Evolutionary conservation across 2,113 vertebrate species (phyloP), one percentile per base, ranked within the genome.

Genomic region (Pseudolaguvia tuberculata): DNA sequence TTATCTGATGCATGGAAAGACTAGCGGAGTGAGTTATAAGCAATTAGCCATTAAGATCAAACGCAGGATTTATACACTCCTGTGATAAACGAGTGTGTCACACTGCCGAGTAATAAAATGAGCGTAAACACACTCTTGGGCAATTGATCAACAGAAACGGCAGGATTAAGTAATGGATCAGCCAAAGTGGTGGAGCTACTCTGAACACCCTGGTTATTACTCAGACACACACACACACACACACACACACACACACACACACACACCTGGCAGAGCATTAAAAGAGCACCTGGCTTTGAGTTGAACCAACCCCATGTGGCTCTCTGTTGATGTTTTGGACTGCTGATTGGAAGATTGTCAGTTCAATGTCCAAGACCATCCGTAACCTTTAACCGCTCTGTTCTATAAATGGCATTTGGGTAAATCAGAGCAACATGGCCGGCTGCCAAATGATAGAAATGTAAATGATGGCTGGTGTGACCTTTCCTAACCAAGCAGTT

Each of bases 81-180:
- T 20, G 25, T 61, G 66, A 56, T 75, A 35, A 66, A 61, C 25
- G 55, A 14, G 17, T 45, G 7, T 45, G 51, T 17, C 31, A 50
- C 9, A n/a, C 25, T 48, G 42, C 42, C 25, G 61, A 75, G 61
- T 66, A 66, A 66, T 45, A 74, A 66, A 77, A 31, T 39, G 48
- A 27, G 31, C 61, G 77, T 68, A 69, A 80, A 69, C 58, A 66
- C 42, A 29, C 47, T 52, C 18, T 56, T 39, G 50, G 23, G 29
- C 23, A 29, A 61, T 77, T 62, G 57, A 73, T 80, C 73, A 55
- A 45, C 51, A 57, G 58, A 57, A 57, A 47, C 42, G 13, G 67
- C 20, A 75, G 52, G 70, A 77, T 77, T 70, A 73, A 73, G 65
- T 25, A 65, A 71, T 50, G 65, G n/a, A 62, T 73, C 61, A 55